Base-by-base conservation (phyloP, 1,140 invertebrate species). In the Trichomalopsis sarcophagae region DNA sequence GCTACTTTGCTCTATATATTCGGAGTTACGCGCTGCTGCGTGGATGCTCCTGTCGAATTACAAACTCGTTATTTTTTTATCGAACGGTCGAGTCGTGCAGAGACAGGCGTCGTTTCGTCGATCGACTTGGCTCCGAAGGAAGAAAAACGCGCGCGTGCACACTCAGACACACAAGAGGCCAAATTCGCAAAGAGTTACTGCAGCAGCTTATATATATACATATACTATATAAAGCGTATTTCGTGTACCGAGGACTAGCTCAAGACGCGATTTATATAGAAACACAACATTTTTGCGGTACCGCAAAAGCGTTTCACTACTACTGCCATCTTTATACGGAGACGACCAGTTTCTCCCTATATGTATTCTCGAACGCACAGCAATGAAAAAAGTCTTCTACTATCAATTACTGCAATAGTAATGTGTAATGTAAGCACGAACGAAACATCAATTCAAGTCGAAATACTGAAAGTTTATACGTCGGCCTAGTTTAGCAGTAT, bases 381-480 rank as follows among this genome's bases (percentile, higher is more conserved):
- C 62, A 78, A 78, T 78, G 62, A 50, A 69, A 78, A 75, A 62
- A 47, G 73, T 83, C 55, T 84, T 78, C 36, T 81, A 14, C 50
- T 76, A 78, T 27, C 62, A 71, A 71, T 21, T 36, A 36, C 33
- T 36, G 3, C 5, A 36, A 36, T 36, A 36, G 66, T 71, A 74
- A 68, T 83, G 23, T 78, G 62, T 78, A 78, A 84, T 33, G 62
- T 77, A 47, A 79, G 47, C 77, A 55, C 69, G 36, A 40, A n/a
- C 17, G 9, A 78, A 33, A 77, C 27, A 36, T 62, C n/a, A 6
- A 36, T 83, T 47, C 30, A 27, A 79, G 47, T 68, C 23, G 79
- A 85, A 81, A 76, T 68, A 4, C n/a, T 50, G 78, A 81, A 85
- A 81, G 73, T 75, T 80, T 80, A 62, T 62, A 80, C 17, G 40